Base-by-base conservation (phyloP, 2,113 vertebrate species). In the Neolamprologus tretocephalus region DNA sequence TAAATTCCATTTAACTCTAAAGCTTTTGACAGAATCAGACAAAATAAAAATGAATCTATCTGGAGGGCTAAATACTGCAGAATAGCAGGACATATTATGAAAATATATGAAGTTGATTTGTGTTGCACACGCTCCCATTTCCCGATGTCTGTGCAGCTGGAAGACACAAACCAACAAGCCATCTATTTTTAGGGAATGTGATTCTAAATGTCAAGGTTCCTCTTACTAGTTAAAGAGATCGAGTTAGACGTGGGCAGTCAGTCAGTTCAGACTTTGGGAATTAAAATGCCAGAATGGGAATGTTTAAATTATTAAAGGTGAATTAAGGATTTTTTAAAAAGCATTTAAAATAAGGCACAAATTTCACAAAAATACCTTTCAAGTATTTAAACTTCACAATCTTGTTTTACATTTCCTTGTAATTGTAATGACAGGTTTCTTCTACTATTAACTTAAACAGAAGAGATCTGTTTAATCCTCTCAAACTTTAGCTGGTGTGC, bases 151-250 rank as follows among this genome's bases (percentile, higher is more conserved):
- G 45, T 9, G 55, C 28, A 61, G 73, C 26, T 31, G 81, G 9
- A 73, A 83, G 81, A 90, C 84, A 85, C 81, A 51, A 78, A 51
- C 73, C 73, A 81, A 49, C 66, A 85, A 89, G 80, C 7, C 51
- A 23, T 94, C 94, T 95, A 95, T 96, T 95, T 94, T 95, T 93
- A 94, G 93, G 88, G 94, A 94, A 95, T 66, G 85, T 54, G 85
- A 93, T 86, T 88, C 82, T 91, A 96, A 95, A 96, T 96, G 96
- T 96, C 95, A 97, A 80, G 73, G 89, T 86, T 93, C 87, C 54
- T 81, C 87, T 88, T 47, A 53, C 87, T 81, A 86, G 80, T 91
- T 86, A 88, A 91, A 89, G 73, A 91, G 84, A 92, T 87, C 83
- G 73, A 16, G 87, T 93, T 87, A 49, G 54, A 84, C 21, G 49